These are phyloP conservation scores for Campoletis sonorensis DNA, from an alignment of 1,140 invertebrate genomes.

Conservation along the genomic window DNA sequence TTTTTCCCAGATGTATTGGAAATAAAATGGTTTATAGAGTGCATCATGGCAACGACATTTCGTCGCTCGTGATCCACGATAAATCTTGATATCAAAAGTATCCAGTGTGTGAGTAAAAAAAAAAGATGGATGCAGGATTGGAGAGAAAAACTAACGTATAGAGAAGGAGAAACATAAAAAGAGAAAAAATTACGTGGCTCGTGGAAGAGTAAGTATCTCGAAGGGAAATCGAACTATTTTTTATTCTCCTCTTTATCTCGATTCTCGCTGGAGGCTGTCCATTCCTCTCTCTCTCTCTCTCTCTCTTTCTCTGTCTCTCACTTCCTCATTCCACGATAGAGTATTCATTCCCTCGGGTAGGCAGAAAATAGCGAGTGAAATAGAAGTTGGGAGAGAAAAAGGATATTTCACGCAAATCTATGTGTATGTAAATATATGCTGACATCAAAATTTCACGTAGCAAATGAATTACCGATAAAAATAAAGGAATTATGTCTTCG, in stretches of 20 bases:
- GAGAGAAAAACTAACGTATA: neutral
- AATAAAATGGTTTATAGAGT: neutral
- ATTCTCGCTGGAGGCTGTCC: neutral
- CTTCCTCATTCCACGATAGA: neutral
- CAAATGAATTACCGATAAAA: slow-evolving; percentile 1
- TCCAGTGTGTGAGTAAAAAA: neutral
- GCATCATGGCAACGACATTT: neutral
- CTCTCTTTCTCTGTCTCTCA: neutral
- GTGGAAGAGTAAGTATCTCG: slow-evolving; percentile 21
- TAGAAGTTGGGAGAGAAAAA: neutral
- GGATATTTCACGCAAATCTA: neutral
- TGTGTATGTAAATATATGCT: slow-evolving; percentile 2
- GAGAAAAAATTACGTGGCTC: neutral
- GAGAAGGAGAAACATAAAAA: neutral
- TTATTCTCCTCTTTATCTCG: slow-evolving; percentile 30
- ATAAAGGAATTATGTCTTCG: neutral
- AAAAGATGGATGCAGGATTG: neutral
- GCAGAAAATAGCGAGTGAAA: neutral
- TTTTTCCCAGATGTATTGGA: neutral
- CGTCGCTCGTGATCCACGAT: neutral
- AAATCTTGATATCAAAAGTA: slow-evolving; percentile 18
- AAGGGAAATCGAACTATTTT: slow-evolving; percentile 36
- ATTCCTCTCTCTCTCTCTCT: neutral
- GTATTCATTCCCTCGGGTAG: slow-evolving; percentile 15
- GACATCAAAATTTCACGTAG: neutral